Conservation (phyloP, 2,888 invertebrate genomes). For the Spatulosminthurus flaviceps region DNA sequence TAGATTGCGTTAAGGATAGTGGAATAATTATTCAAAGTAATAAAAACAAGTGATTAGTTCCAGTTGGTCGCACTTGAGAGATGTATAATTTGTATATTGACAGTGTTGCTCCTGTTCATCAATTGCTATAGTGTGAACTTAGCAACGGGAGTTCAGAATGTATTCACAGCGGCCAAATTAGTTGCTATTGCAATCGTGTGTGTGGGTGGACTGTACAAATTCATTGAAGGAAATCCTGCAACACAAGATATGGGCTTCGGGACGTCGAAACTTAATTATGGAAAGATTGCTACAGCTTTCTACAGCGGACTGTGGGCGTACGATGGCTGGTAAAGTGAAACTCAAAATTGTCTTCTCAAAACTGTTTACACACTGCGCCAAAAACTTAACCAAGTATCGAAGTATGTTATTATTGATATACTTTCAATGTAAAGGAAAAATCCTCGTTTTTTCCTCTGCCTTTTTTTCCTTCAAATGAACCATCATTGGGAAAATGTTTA, state of each 20-base stretch:
- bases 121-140: slow-evolving; percentile 81
- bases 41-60: too few relatives aligned
- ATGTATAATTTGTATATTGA: slow-evolving; percentile 34
- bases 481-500: background rate
- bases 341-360: background rate
- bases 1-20: too few relatives aligned
- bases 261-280: slow-evolving; percentile 67
- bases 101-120: slow-evolving; percentile 66
- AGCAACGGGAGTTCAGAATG: slow-evolving; percentile 82
- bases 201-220: slow-evolving; percentile 77
- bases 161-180: slow-evolving; percentile 82
- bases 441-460: too few relatives aligned
- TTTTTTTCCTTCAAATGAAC: too few relatives aligned
- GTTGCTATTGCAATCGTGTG: slow-evolving; percentile 81
- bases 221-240: slow-evolving; percentile 70
- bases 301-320: slow-evolving; percentile 88
- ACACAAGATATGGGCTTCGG: slow-evolving; percentile 71
- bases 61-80: too few relatives aligned
- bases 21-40: too few relatives aligned
- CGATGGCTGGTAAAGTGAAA: slow-evolving; percentile 79
- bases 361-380: background rate
- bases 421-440: too few relatives aligned
- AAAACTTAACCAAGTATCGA: background rate
- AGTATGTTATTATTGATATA: background rate
- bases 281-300: slow-evolving; percentile 79